phyloP scores from a whole-genome alignment of 2,113 vertebrate species.

The Hemiscyllium ocellatum region DNA sequence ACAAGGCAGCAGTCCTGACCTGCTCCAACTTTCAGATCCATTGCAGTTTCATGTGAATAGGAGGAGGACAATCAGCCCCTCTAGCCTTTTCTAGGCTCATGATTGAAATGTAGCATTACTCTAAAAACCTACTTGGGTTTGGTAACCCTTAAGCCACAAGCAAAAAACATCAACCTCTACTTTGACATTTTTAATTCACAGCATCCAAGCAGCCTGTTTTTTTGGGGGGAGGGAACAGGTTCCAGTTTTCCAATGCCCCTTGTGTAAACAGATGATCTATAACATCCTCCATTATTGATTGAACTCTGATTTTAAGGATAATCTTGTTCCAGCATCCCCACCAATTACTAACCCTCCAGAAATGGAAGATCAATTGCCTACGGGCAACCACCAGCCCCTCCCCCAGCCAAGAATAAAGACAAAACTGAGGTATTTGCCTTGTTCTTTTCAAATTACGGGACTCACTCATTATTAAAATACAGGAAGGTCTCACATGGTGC shows the following conservation, averaged over 20 bases:
- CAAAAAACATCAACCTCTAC: neutral
- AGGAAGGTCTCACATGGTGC: too few relatives aligned
- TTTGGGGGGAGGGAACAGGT: neutral
- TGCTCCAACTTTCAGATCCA: neutral
- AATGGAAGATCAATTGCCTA: neutral
- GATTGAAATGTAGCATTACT: neutral
- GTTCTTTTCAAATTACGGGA: neutral
- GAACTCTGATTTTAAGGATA: neutral
- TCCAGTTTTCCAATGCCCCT: neutral
- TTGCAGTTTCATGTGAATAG: neutral
- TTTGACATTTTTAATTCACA: neutral
- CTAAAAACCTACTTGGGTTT: neutral
- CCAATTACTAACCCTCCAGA: neutral
- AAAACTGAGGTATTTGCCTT: neutral
- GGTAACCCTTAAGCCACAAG: neutral
- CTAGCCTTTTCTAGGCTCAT: neutral
- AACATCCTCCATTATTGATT: too few relatives aligned
- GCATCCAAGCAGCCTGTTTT: neutral
- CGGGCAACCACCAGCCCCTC: neutral
- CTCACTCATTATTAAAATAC: neutral
- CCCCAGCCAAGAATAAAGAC: too few relatives aligned
- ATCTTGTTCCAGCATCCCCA: neutral
- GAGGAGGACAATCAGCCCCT: neutral
- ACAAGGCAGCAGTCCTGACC: neutral
- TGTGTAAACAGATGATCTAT: neutral